A percentile compares a stretch with the other conserved stretches of the same genome.
These are phyloP conservation scores for Carposina sasakii DNA, from an alignment of 1,140 invertebrate genomes.

Conservation along the genomic window DNA sequence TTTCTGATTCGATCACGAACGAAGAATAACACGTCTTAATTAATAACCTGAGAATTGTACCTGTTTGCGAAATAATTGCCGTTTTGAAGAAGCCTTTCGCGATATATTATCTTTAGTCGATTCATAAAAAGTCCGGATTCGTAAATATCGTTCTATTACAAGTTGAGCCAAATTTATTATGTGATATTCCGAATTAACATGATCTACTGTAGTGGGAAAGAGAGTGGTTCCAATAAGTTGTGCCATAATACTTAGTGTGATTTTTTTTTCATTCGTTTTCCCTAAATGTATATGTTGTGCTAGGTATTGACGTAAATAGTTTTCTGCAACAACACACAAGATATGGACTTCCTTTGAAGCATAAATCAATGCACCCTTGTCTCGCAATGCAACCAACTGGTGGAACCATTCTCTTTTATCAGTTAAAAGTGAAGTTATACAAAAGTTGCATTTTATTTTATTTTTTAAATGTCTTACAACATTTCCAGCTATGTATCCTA, in stretches of 20 bases:
- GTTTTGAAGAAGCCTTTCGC: background rate
- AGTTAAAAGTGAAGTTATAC: background rate
- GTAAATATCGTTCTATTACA: background rate
- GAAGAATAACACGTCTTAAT: too few species aligned
- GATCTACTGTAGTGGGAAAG: background rate
- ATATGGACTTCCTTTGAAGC: background rate
- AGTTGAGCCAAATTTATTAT: background rate
- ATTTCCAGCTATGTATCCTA: constrained; percentile 11
- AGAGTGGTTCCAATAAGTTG: background rate
- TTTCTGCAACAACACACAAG: background rate
- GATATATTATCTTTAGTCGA: background rate
- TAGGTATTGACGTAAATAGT: background rate
- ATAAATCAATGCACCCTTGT: background rate
- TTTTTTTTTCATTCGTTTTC: too few species aligned
- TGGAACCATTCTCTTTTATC: background rate
- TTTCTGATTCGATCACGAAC: too few species aligned
- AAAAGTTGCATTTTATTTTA: background rate
- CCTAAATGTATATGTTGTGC: too few species aligned
- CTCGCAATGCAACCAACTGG: background rate
- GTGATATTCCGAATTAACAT: background rate
- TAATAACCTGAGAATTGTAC: background rate
- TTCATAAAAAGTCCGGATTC: background rate
- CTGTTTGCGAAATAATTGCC: background rate
- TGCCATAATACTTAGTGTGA: too few species aligned
- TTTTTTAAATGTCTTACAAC: background rate